Base-by-base conservation (phyloP, 2,888 invertebrate species). In the Gastrophysa polygoni region DNA sequence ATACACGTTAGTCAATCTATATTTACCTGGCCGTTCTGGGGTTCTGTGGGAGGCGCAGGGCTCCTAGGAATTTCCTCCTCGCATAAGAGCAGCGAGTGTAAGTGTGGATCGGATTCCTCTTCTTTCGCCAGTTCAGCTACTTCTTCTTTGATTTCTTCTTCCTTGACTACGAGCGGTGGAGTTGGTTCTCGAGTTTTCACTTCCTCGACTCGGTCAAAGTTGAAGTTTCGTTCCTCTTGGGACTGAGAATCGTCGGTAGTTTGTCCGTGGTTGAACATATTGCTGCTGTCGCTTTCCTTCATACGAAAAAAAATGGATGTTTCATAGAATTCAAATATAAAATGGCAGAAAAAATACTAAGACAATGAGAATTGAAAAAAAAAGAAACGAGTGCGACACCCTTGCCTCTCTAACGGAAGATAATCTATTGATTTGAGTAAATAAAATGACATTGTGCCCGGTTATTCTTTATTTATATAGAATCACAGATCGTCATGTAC, bases 11-110 rank as follows among this genome's bases (percentile, higher is more conserved):
- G n/a, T n/a, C n/a, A n/a, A n/a, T n/a, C n/a, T n/a, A n/a, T n/a
- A n/a, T n/a, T 24, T 7, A 24, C 24, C 7, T 61, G 59, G 18
- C 63, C 46, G 21, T n/a, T 21, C 5, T 55, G 60, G 11, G 68
- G 65, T 64, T 79, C 85, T 29, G 79, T 78, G 49, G 88, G 87
- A 0, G 92, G 91, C 48, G 92, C 91, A 3, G 95, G 95, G 77
- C 93, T 94, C 18, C 94, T 92, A 0, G 95, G 95, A 76, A 95
- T 94, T 21, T 93, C 94, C 82, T 95, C 95, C 78, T 93, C 93
- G 79, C 95, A 95, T 10, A 94, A 82, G 69, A 95, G 79, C 64
- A 93, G 82, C 57, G 92, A 91, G 69, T 89, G 88, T 24, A 81
- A 69, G 70, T 87, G 86, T 68, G 89, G 88, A 79, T 92, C 91